Base-by-base conservation (phyloP, 2,888 invertebrate species). In the Eupithecia subumbrata region DNA sequence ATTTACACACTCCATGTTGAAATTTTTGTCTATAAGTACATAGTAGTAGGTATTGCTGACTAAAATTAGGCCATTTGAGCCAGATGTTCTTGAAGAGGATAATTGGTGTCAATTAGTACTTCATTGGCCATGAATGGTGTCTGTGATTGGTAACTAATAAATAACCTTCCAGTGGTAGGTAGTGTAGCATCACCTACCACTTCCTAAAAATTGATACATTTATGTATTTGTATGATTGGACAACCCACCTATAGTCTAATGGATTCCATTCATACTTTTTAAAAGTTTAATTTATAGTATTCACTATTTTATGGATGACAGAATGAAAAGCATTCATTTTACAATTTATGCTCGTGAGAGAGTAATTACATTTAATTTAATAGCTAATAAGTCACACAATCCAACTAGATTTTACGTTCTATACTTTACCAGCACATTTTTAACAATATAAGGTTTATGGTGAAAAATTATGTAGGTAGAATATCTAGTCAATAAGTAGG, bases 71-170 rank as follows among this genome's bases (percentile, higher is more conserved):
- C 16, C 79, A 78, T 0, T 25, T 25, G n/a, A 43, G 63, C 12
- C 52, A 66, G 75, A 37, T 84, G 80, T 82, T 82, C 81, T 82
- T 82, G 78, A 66, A 68, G 76, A 76, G 73, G 79, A 76, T 86
- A 87, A 88, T 86, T 88, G 86, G 82, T 82, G 82, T 84, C 87
- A 88, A 87, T 87, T 87, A 84, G 80, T 82, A 84, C 85, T 84
- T 82, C 81, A 84, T 83, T 87, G 85, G 84, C 85, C 84, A 76
- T 73, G 72, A 43, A 64, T 64, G 30, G 67, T 37, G 34, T 40
- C 43, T 43, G 22, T 68, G 22, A 68, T 63, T 63, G n/a, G 14
- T 67, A 40, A 25, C 37, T 37, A 22, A 60, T 22, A 22, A 8
- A 37, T 43, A 43, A 60, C 60, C 60, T 25, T 56, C n/a, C 37